Evolutionary conservation across 2,888 invertebrate species (phyloP).

Genomic region (Pseudococcus longispinus): DNA sequence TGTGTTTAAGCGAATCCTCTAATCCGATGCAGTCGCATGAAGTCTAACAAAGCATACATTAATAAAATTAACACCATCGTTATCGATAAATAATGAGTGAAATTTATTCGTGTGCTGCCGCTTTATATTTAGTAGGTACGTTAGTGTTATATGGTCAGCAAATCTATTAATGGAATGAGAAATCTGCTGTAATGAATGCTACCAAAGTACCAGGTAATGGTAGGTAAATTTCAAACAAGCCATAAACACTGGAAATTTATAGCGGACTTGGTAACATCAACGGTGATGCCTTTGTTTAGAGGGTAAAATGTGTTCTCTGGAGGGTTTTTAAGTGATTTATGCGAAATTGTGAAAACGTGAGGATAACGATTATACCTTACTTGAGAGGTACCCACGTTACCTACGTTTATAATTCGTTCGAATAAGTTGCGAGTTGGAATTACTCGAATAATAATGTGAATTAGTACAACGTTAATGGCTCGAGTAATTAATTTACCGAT

Average conservation of each 20-base stretch:
- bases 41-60: neutral
- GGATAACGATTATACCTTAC: slow-evolving; percentile 25
- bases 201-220: neutral
- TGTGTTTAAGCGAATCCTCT: slow-evolving; percentile 19
- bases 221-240: slow-evolving; percentile 22
- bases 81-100: slow-evolving; percentile 1
- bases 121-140: neutral
- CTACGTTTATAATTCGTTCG: neutral
- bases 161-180: neutral
- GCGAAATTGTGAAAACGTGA: slow-evolving; percentile 25
- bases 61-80: slow-evolving; percentile 20
- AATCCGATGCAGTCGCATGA: slow-evolving; percentile 54
- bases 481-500: slow-evolving; percentile 21
- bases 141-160: neutral
- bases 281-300: slow-evolving; percentile 28
- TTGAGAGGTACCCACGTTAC: neutral
- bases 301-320: neutral
- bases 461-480: neutral
- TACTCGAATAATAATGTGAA: neutral
- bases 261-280: neutral
- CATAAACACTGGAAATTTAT: slow-evolving; percentile 8
- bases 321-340: slow-evolving; percentile 11
- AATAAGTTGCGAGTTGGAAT: slow-evolving; percentile 1
- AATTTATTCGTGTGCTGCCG: neutral
- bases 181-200: slow-evolving; percentile 9